A percentile compares a stretch with the other conserved stretches of the same genome.
phyloP scores from a whole-genome alignment of 2,888 invertebrate genomes.

The Chloromyia formosa region DNA sequence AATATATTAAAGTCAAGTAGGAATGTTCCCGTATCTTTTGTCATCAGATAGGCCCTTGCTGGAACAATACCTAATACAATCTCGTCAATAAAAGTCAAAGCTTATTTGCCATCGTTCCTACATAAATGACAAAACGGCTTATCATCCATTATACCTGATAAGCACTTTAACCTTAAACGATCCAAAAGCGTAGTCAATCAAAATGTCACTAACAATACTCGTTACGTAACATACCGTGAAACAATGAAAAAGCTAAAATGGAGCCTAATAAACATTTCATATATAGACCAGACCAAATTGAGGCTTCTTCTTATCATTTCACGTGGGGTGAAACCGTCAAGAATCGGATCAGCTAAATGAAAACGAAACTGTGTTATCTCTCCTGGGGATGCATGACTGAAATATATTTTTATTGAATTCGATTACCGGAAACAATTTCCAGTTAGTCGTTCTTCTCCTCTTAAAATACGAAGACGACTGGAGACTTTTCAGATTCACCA shows the following conservation, averaged over 20 bases:
- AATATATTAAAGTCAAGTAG: too few species aligned
- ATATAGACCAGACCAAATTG: too few species aligned
- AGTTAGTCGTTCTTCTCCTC: neutral
- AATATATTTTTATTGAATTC: slow-evolving; percentile 41
- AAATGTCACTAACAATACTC: slow-evolving; percentile 13
- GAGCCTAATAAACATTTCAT: neutral
- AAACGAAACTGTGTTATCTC: slow-evolving; percentile 25
- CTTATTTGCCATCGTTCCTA: too few species aligned
- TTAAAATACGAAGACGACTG: neutral
- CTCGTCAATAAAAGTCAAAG: too few species aligned
- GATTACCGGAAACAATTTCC: slow-evolving; percentile 44
- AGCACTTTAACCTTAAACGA: slow-evolving; percentile 8
- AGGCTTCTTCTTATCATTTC: too few species aligned
- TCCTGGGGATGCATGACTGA: slow-evolving; percentile 39
- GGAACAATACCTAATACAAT: too few species aligned
- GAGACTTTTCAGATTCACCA: slow-evolving; percentile 8
- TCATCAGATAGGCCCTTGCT: too few species aligned
- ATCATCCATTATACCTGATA: neutral
- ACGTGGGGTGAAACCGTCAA: too few species aligned
- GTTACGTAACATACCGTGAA: neutral
- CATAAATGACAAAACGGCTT: neutral
- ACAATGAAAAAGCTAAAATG: neutral
- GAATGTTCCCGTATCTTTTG: too few species aligned
- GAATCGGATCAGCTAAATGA: neutral
- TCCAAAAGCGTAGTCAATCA: slow-evolving; percentile 6